A percentile compares a stretch with the other conserved stretches of the same genome.
phyloP scores from a whole-genome alignment of 2,113 vertebrate species.

The Pagrus major region DNA sequence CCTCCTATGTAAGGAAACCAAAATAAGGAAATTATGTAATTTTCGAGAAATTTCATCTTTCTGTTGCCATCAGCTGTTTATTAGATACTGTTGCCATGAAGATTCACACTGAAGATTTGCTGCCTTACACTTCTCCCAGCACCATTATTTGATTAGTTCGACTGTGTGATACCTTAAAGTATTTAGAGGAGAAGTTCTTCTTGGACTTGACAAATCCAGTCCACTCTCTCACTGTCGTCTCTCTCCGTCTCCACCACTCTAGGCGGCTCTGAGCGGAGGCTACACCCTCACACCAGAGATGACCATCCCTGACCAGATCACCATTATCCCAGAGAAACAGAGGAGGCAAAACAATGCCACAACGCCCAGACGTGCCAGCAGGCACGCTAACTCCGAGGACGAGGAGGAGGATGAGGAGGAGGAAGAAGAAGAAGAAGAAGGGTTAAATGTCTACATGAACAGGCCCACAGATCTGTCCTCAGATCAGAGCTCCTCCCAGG shows the following conservation, averaged over 20 bases:
- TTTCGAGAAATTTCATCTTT: too few species aligned
- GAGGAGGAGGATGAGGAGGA: conserved; percentile 40
- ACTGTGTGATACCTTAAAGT: too few species aligned
- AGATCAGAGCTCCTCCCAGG: neutral
- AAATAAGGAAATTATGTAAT: too few species aligned
- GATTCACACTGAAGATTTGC: too few species aligned
- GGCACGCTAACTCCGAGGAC: neutral
- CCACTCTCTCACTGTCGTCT: neutral
- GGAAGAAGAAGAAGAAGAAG: conserved; percentile 29
- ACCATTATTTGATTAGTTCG: too few species aligned
- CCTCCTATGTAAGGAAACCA: too few species aligned
- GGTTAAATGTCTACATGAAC: conserved; percentile 42
- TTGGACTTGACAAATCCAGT: neutral
- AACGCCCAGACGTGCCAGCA: neutral
- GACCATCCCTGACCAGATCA: conserved; percentile 17
- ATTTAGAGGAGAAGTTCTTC: neutral
- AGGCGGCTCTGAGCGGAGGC: conserved; percentile 17
- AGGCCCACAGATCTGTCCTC: conserved; percentile 21
- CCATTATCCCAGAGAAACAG: conserved; percentile 4
- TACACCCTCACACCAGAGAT: conserved; percentile 31
- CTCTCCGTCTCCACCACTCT: neutral
- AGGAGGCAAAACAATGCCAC: neutral
- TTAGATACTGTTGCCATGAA: too few species aligned
- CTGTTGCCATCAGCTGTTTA: too few species aligned
- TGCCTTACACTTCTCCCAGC: too few species aligned